These are phyloP conservation scores for Betta splendens DNA, from an alignment of 2,797 vertebrate species.

Conservation along the genomic window DNA sequence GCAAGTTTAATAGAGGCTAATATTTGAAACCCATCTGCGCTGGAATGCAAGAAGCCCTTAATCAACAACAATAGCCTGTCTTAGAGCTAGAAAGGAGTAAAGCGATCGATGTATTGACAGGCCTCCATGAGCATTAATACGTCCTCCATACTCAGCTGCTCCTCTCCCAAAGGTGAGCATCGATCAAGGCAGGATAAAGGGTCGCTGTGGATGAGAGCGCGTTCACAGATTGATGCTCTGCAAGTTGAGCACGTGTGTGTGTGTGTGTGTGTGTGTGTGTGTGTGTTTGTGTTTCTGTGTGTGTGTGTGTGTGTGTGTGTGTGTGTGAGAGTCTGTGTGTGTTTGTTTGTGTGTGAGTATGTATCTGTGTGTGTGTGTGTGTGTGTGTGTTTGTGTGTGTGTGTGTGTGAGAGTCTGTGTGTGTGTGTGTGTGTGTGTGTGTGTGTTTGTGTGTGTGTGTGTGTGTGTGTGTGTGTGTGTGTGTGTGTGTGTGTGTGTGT, in stretches of 20 bases:
- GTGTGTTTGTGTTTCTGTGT: too few species aligned
- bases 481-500: too few species aligned
- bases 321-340: too few species aligned
- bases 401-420: too few species aligned
- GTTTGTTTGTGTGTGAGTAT: too few species aligned
- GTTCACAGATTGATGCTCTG: conserved; percentile 62
- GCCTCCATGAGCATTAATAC: conserved; percentile 46
- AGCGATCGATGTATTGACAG: conserved; percentile 58
- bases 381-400: too few species aligned
- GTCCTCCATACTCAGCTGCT: conserved; percentile 19
- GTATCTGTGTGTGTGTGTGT: too few species aligned
- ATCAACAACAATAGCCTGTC: conserved; percentile 56
- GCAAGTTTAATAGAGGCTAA: conserved; percentile 54
- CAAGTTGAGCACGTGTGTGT: conserved; percentile 49
- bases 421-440: too few species aligned
- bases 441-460: too few species aligned
- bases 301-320: too few species aligned
- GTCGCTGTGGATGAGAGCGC: conserved; percentile 56
- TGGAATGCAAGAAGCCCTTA: conserved; percentile 39
- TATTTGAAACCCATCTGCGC: conserved; percentile 50
- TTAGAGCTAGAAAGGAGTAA: conserved; percentile 49
- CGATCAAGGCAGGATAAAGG: conserved; percentile 64
- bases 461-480: too few species aligned
- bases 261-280: too few species aligned
- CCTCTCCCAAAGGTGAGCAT: conserved; percentile 54